Conservation (phyloP, 2,888 invertebrate species). For the Agriopis aurantiaria region DNA sequence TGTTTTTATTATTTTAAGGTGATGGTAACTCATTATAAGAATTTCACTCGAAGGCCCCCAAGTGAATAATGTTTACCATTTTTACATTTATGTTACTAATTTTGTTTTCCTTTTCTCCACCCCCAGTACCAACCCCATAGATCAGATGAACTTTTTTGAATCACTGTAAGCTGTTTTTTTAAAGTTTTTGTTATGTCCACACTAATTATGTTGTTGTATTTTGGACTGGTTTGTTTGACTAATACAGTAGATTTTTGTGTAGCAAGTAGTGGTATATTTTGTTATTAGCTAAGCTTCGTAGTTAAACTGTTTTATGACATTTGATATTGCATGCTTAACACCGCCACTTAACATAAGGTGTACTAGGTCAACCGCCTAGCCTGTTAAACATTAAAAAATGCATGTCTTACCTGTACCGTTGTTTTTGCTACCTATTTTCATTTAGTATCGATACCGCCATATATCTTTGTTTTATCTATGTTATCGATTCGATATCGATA, state of each 20-base stretch:
- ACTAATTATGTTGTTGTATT: conserved; percentile 52
- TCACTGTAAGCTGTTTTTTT: conserved; percentile 80
- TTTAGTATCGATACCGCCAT: conserved; percentile 10
- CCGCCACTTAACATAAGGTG: too few species aligned
- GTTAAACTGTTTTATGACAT: neutral
- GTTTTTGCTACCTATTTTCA: conserved; percentile 10
- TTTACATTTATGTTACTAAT: conserved; percentile 68
- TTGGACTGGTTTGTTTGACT: conserved; percentile 48
- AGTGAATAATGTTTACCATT: conserved; percentile 56
- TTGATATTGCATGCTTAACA: conserved; percentile 10
- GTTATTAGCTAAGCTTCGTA: neutral
- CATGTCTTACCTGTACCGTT: neutral
- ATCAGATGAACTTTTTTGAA: conserved; percentile 86
- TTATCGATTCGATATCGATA: conserved; percentile 24
- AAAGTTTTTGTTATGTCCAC: conserved; percentile 47
- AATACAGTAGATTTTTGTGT: conserved; percentile 48
- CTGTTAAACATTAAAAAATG: too few species aligned
- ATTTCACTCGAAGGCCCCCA: conserved; percentile 32
- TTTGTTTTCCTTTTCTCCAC: conserved; percentile 65
- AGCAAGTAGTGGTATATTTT: neutral
- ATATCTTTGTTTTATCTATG: conserved; percentile 22
- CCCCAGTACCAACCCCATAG: conserved; percentile 84
- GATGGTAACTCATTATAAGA: conserved; percentile 47
- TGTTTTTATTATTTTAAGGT: conserved; percentile 49
- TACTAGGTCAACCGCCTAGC: too few species aligned